Evolutionary conservation across 2,888 invertebrate genomes (phyloP), one percentile per base, ranked within the genome.

Genomic region (Heliconius sara): DNA sequence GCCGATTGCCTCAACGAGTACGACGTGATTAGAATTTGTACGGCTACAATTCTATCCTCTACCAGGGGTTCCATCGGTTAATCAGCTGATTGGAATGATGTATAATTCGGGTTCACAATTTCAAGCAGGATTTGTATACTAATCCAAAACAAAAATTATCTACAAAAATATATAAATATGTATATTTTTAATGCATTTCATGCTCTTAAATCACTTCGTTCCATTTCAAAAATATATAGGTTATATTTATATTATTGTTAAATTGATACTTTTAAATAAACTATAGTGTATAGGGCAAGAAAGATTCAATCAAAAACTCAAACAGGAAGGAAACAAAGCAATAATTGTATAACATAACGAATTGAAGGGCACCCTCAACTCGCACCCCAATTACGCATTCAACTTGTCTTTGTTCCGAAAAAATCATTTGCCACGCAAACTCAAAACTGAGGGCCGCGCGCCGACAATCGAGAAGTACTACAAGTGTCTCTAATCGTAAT

Each of bases 371-470:
- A 19, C 68, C 74, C 73, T 70, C 68, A 47, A 75, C 25, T 27
- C 67, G 78, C 75, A 73, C 78, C 79, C 80, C 79, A 80, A 80
- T 77, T 79, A 79, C 76, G 67, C 75, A 67, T 63, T 70, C 80
- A 81, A 75, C 72, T 74, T 60, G 77, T 63, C 57, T 76, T 85
- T 87, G 85, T 86, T 87, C 84, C 82, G 83, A 83, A 80, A 83
- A 82, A 85, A 84, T 86, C 88, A 92, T 92, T 92, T 88, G 91
- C 90, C 91, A 91, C 86, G 86, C 86, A 82, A 84, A 90, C 89
- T 92, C 91, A 91, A 83, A 91, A 89, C 90, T 86, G 85, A 87
- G 87, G 87, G 87, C 81, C 84, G 82, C 83, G 84, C 84, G 84
- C 72, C 82, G 82, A 80, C 81, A 83, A 83, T 83, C 82, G 79